Evolutionary conservation across 1,140 invertebrate genomes (phyloP).

Genomic region (Papilio glaucus): DNA sequence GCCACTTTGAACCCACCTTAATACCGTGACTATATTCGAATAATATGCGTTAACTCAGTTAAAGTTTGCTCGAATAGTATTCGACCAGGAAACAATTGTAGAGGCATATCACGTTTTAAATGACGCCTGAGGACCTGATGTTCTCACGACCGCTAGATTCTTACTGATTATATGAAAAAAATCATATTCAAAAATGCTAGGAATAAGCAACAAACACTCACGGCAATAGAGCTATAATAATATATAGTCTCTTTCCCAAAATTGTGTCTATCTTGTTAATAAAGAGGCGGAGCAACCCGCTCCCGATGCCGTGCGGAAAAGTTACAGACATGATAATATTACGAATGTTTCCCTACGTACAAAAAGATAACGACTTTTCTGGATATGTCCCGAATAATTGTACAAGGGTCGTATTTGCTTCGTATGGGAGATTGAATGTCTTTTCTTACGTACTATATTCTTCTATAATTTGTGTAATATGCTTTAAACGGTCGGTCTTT

Average conservation of each 20-base stretch:
- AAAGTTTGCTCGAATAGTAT: no score
- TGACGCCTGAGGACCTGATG: no score
- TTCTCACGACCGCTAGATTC: no score
- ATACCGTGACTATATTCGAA: no score
- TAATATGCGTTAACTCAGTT: no score
- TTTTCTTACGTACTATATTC: background rate
- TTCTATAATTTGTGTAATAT: background rate
- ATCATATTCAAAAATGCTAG: slow-evolving; percentile 58
- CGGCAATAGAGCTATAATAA: slow-evolving; percentile 40
- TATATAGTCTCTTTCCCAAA: slow-evolving; percentile 56
- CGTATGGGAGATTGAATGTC: slow-evolving; percentile 32
- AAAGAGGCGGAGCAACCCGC: slow-evolving; percentile 50
- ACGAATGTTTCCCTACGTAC: slow-evolving; percentile 51
- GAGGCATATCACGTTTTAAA: no score
- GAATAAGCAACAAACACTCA: slow-evolving; percentile 70
- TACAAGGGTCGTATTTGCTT: slow-evolving; percentile 32
- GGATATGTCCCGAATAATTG: slow-evolving; percentile 36
- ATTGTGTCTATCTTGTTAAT: slow-evolving; percentile 64
- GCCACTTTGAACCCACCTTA: no score
- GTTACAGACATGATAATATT: slow-evolving; percentile 58
- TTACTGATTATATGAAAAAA: no score
- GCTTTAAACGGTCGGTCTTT: background rate
- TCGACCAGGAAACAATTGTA: no score
- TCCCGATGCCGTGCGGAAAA: slow-evolving; percentile 40
- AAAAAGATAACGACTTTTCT: slow-evolving; percentile 45